phyloP scores from a whole-genome alignment of 2,113 vertebrate genomes.

The rabbit (Oryctolagus cuniculus) region mOryCun1.1 NC_091436.1:39301001-39301500 shows the following conservation, averaged over 20 bases:
- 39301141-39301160: neutral
- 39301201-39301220: neutral
- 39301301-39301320: neutral
- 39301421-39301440: neutral
- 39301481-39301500: neutral
- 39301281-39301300: neutral
- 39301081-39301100: neutral
- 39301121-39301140: neutral
- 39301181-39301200: neutral
- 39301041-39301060: neutral
- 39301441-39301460: neutral
- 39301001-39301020: neutral
- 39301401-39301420: accelerated
- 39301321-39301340: neutral
- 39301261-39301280: neutral
- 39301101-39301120: neutral
- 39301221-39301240: neutral
- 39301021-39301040: neutral
- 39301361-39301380: neutral
- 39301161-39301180: neutral
- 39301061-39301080: neutral
- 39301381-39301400: neutral
- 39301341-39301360: neutral
- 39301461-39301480: neutral
- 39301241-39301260: neutral